A percentile compares a stretch with the other conserved stretches of the same genome.
phyloP scores from a whole-genome alignment of 37 sponge, comb jelly and placozoan species.

The Spongilla lacustris region DNA sequence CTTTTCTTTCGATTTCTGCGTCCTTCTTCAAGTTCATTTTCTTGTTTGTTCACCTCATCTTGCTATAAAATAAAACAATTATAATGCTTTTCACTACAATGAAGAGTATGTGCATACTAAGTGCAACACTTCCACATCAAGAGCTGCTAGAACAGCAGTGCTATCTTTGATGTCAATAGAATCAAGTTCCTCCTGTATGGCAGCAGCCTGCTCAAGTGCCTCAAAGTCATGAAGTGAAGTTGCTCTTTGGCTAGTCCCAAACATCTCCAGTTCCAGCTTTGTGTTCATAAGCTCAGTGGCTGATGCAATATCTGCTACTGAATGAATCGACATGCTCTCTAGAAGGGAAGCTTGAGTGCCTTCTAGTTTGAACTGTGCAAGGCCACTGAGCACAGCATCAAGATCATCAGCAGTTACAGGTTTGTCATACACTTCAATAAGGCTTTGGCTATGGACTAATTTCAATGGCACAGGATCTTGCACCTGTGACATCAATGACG shows the following conservation, averaged over 20 bases:
- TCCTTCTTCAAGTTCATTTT: conserved; percentile 16
- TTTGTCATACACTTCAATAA: conserved; percentile 14
- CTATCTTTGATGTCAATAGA: conserved; percentile 25
- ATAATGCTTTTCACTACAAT: neutral
- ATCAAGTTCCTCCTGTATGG: conserved; percentile 13
- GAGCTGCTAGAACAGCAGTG: conserved; percentile 13
- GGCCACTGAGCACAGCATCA: conserved; percentile 25
- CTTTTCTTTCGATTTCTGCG: neutral
- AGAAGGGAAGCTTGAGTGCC: neutral
- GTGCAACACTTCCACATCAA: conserved; percentile 48
- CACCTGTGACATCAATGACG: neutral
- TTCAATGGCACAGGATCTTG: neutral
- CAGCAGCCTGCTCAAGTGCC: neutral
- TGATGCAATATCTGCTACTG: neutral
- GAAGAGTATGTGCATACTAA: conserved; percentile 24
- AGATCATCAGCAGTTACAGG: conserved; percentile 45
- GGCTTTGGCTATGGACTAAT: conserved; percentile 22
- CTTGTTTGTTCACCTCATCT: conserved; percentile 40
- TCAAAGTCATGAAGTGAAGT: neutral
- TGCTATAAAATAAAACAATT: conserved; percentile 14
- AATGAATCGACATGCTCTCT: neutral
- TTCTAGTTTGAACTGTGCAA: conserved; percentile 18
- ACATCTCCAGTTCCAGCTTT: neutral
- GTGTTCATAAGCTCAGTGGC: neutral
- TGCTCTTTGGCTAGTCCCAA: neutral